Conservation (phyloP, 1,140 invertebrate species). For the Solenopsis invicta region DNA sequence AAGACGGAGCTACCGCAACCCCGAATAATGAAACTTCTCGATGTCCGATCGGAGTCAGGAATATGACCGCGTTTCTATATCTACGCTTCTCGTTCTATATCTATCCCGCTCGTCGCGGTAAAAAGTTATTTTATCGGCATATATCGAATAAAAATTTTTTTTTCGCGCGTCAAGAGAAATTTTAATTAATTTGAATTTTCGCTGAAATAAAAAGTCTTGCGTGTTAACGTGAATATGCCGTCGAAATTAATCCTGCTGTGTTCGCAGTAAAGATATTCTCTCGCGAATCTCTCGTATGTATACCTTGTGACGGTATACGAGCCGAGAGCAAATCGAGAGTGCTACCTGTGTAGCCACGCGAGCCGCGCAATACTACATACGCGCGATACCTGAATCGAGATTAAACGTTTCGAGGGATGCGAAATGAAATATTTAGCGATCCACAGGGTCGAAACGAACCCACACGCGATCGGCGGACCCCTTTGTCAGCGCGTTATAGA, state of each 20-base stretch:
- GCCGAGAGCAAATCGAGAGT: slow-evolving; percentile 13
- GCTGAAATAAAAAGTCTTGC: slow-evolving; percentile 13
- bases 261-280: background rate
- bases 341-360: background rate
- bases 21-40: slow-evolving; percentile 73
- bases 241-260: background rate
- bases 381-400: slow-evolving; percentile 83
- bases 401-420: slow-evolving; percentile 82
- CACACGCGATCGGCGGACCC: slow-evolving; percentile 26
- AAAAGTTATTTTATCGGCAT: slow-evolving; percentile 10
- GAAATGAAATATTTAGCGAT: slow-evolving; percentile 86
- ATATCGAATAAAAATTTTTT: background rate
- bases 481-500: slow-evolving; percentile 74
- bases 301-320: background rate
- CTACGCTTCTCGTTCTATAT: slow-evolving; percentile 34
- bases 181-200: slow-evolving; percentile 9
- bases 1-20: slow-evolving; percentile 56
- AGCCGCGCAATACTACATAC: slow-evolving; percentile 44
- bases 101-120: too few relatives aligned
- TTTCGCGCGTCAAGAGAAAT: background rate
- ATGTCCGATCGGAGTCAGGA: slow-evolving; percentile 55
- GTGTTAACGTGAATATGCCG: background rate
- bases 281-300: background rate
- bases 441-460: slow-evolving; percentile 72
- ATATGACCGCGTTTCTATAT: slow-evolving; percentile 44